Evolutionary conservation across 2,113 vertebrate genomes (phyloP).

Genomic region (Dissostichus mawsoni): DNA sequence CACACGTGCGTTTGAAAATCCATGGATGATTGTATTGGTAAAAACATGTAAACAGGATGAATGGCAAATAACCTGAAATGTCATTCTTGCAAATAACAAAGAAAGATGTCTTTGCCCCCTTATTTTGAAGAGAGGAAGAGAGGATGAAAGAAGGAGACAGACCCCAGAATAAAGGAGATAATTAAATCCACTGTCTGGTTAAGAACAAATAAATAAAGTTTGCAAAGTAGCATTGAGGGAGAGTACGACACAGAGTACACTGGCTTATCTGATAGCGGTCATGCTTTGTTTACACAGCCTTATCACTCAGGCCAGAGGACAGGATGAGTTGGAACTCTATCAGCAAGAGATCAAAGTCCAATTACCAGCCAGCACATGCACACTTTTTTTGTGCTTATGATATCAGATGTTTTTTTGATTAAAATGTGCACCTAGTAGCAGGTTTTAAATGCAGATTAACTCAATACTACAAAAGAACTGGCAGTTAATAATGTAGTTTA

Average conservation of each 20-base stretch:
- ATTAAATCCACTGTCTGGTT: background rate
- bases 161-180: background rate
- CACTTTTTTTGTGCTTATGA: background rate
- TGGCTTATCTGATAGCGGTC: slow-evolving; percentile 33
- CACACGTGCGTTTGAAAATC: too few relatives aligned
- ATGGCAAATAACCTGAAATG: background rate
- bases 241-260: background rate
- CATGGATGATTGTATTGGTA: too few relatives aligned
- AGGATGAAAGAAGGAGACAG: too few relatives aligned
- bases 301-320: slow-evolving; percentile 67
- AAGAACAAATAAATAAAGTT: background rate
- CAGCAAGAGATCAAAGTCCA: slow-evolving; percentile 71
- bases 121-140: background rate
- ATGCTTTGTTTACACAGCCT: slow-evolving; percentile 55
- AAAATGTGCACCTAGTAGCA: too few relatives aligned
- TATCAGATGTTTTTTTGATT: too few relatives aligned
- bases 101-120: background rate
- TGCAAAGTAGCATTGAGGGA: background rate
- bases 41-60: background rate
- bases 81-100: background rate
- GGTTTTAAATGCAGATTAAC: too few relatives aligned
- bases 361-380: background rate
- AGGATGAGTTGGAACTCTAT: slow-evolving; percentile 70
- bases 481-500: too few relatives aligned
- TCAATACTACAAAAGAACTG: too few relatives aligned